phyloP scores from a whole-genome alignment of 2,113 vertebrate species.

The Mesocricetus auratus region DNA sequence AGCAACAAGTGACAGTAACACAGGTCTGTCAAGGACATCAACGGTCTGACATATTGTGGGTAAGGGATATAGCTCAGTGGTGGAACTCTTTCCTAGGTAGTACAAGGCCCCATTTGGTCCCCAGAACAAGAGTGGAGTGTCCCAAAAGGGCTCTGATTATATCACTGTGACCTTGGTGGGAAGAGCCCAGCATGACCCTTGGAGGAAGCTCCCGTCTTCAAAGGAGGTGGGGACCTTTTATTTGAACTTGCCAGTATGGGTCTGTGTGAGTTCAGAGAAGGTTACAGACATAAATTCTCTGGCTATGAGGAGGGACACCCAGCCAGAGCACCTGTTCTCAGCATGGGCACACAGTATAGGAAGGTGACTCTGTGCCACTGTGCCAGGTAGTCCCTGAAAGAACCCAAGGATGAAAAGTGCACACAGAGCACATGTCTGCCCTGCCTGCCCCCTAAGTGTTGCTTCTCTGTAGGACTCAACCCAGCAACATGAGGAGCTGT shows the following conservation, averaged over 20 bases:
- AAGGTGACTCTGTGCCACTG: rapidly evolving
- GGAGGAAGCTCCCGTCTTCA: not conserved
- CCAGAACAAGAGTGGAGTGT: no score
- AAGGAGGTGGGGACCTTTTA: not conserved
- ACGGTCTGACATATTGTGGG: rapidly evolving
- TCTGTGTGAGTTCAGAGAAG: not conserved
- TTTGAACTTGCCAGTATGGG: rapidly evolving
- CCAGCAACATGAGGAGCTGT: rapidly evolving
- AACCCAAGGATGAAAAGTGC: not conserved
- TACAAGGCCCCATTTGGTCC: not conserved
- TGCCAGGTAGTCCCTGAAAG: rapidly evolving
- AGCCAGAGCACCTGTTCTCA: not conserved
- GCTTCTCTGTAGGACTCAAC: rapidly evolving
- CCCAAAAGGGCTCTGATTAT: not conserved
- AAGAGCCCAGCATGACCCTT: rapidly evolving
- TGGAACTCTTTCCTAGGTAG: not conserved
- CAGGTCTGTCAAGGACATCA: not conserved
- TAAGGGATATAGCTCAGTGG: not conserved
- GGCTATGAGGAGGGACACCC: not conserved
- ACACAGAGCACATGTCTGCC: rapidly evolving
- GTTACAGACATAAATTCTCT: rapidly evolving
- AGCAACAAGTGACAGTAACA: not conserved
- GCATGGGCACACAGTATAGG: rapidly evolving
- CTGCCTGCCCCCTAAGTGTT: rapidly evolving
- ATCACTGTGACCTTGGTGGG: rapidly evolving